Percentiles rank a stretch among this genome's conserved stretches.
These are phyloP conservation scores for Neocrepidodera transversa DNA, from an alignment of 2,888 invertebrate species.

Conservation along the genomic window DNA sequence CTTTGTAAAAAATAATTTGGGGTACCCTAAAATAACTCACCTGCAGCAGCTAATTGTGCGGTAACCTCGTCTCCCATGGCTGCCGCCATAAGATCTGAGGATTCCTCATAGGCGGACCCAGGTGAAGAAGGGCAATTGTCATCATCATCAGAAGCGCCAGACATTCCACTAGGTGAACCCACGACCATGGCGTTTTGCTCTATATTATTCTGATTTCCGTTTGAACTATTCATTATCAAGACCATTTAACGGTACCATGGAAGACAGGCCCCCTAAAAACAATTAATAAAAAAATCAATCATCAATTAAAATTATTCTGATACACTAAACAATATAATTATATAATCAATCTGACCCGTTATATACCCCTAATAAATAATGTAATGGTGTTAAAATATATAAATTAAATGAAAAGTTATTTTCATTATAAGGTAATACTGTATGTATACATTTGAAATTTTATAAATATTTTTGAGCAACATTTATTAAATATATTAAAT, in stretches of 20 bases:
- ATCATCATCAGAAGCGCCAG: slow-evolving; percentile 72
- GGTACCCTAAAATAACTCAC: no score
- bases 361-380: no score
- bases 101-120: slow-evolving; percentile 81
- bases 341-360: no score
- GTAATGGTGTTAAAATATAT: no score
- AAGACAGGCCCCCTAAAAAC: slow-evolving; percentile 50
- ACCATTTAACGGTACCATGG: slow-evolving; percentile 55
- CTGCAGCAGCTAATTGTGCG: slow-evolving; percentile 94
- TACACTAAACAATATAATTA: no score
- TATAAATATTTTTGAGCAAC: no score
- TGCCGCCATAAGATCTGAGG: slow-evolving; percentile 84
- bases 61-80: slow-evolving; percentile 94
- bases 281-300: no score
- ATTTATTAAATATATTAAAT: no score
- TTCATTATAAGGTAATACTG: no score
- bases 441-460: no score
- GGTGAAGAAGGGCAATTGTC: slow-evolving; percentile 85
- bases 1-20: no score
- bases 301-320: not conserved
- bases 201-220: slow-evolving; percentile 57
- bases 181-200: slow-evolving; percentile 77
- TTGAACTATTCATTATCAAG: slow-evolving; percentile 59
- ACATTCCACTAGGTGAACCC: slow-evolving; percentile 58
- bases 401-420: no score